Conservation (phyloP, 2,888 invertebrate species). For the Autographa pulchrina region DNA sequence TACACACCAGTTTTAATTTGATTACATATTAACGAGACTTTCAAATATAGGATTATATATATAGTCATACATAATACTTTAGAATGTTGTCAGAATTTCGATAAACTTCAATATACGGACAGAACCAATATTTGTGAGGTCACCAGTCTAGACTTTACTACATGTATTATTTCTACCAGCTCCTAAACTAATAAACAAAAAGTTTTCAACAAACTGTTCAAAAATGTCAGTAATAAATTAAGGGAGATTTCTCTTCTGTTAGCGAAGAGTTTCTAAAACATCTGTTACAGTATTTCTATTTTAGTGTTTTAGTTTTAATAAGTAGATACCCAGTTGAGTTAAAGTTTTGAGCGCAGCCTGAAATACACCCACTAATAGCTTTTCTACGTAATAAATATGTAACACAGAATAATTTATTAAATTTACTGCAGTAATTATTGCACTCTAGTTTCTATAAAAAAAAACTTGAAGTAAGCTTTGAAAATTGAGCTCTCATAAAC, state of each 20-base stretch:
- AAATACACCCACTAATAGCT: not conserved
- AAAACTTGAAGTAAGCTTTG: no score
- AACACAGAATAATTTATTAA: no score
- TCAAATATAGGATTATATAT: not conserved
- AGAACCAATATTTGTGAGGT: not conserved
- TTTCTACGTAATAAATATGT: no score
- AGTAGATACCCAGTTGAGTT: not conserved
- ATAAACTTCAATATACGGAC: not conserved
- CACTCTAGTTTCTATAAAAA: no score
- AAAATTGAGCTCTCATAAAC: no score
- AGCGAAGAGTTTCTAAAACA: not conserved
- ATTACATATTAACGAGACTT: not conserved
- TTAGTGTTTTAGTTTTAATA: not conserved
- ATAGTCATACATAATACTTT: not conserved
- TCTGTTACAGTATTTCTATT: not conserved
- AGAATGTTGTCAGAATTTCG: not conserved
- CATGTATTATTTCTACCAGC: constrained; percentile 10
- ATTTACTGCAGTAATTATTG: no score
- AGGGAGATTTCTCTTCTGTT: not conserved
- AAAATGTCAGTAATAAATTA: constrained; percentile 3
- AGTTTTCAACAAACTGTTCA: not conserved
- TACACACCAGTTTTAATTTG: no score
- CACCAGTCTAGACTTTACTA: not conserved
- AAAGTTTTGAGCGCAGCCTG: not conserved
- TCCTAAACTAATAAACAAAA: constrained; percentile 7